These are phyloP conservation scores for Thunnus thynnus DNA, from an alignment of 2,113 vertebrate genomes.

Conservation along the genomic window DNA sequence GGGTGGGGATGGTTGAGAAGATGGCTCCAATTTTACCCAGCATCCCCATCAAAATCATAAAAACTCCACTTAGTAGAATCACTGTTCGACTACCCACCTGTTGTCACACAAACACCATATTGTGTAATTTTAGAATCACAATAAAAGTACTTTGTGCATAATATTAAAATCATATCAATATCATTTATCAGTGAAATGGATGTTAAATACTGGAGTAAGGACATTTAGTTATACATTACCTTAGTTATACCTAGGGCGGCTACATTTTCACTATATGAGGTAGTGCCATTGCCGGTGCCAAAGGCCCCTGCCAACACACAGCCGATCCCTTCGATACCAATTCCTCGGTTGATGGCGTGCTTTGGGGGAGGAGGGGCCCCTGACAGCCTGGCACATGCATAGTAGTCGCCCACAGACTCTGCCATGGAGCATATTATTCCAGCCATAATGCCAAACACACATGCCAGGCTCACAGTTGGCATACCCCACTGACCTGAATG, in stretches of 20 bases:
- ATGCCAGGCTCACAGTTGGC: slow-evolving; percentile 91
- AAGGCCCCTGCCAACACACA: slow-evolving; percentile 92
- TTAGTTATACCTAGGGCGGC: slow-evolving; percentile 94
- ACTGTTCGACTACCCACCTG: slow-evolving; percentile 95
- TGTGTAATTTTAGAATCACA: neutral
- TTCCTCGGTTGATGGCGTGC: slow-evolving; percentile 92
- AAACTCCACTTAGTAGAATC: slow-evolving; percentile 86
- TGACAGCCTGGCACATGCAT: slow-evolving; percentile 91
- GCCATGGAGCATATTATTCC: slow-evolving; percentile 95
- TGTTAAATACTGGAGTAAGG: neutral
- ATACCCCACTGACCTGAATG: slow-evolving; percentile 93
- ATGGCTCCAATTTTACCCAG: slow-evolving; percentile 92
- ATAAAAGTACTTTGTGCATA: neutral
- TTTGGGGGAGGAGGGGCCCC: slow-evolving; percentile 91
- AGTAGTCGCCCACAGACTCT: slow-evolving; percentile 95
- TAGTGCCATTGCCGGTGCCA: slow-evolving; percentile 94
- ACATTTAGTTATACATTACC: slow-evolving; percentile 59
- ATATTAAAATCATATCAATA: neutral
- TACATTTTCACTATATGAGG: slow-evolving; percentile 94
- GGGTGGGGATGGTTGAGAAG: slow-evolving; percentile 92
- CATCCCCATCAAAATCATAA: slow-evolving; percentile 91
- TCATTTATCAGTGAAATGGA: neutral
- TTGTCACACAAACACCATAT: neutral
- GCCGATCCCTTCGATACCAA: slow-evolving; percentile 92
- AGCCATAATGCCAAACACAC: slow-evolving; percentile 91